phyloP scores from a whole-genome alignment of 2,888 invertebrate genomes.

The Trachelus stipa region DNA sequence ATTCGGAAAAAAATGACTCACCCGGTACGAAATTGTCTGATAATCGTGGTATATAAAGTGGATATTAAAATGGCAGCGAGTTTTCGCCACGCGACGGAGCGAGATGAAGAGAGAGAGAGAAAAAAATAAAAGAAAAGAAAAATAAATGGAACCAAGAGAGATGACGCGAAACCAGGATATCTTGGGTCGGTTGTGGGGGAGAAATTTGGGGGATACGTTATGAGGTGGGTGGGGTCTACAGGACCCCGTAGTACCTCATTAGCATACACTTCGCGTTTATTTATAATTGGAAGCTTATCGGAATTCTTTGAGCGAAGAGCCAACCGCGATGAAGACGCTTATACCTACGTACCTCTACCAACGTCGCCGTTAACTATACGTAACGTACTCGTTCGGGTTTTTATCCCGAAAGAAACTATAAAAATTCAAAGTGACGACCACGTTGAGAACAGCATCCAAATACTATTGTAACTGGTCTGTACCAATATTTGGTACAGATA shows the following conservation, averaged over 20 bases:
- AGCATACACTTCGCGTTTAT: conserved; percentile 6
- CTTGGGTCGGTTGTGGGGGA: not conserved
- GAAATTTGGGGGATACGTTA: not conserved
- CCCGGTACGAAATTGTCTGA: not conserved
- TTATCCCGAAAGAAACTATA: not conserved
- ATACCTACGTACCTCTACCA: not conserved
- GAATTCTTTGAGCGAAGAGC: not conserved
- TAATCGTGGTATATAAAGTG: conserved; percentile 30
- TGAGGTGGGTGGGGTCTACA: not conserved
- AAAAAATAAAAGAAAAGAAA: not conserved
- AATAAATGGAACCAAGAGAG: not conserved
- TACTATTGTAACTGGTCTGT: not conserved
- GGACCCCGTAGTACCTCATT: not conserved
- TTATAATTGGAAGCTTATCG: not conserved
- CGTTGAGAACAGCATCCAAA: not conserved
- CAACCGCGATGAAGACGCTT: not conserved
- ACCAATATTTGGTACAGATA: not conserved
- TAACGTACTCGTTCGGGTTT: not conserved
- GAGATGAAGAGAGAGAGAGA: not conserved
- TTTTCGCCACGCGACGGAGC: conserved; percentile 7
- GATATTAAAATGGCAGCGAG: conserved; percentile 25
- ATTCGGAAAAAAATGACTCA: not conserved
- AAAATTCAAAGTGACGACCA: not conserved
- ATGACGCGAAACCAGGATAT: not conserved
- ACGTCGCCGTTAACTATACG: not conserved